A percentile compares a stretch with the other conserved stretches of the same genome.
Conservation (phyloP, 2,113 vertebrate genomes). For the Colinus virginianus region DNA sequence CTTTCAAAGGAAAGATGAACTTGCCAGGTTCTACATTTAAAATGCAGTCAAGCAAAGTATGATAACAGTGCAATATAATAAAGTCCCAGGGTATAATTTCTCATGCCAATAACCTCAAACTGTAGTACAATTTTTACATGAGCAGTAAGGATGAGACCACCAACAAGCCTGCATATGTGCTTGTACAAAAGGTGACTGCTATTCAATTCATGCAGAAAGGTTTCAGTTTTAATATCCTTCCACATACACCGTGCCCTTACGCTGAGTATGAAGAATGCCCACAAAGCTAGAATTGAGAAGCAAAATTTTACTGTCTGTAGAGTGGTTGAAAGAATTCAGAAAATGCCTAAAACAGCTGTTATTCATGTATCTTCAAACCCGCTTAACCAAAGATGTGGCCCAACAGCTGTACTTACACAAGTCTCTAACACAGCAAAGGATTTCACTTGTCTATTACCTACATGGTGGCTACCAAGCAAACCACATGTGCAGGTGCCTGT, state of each 20-base stretch:
- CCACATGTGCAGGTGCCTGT: neutral
- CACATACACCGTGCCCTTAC: neutral
- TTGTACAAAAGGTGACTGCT: neutral
- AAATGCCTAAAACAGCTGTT: neutral
- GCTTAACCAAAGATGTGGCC: neutral
- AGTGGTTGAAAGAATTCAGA: neutral
- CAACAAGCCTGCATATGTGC: neutral
- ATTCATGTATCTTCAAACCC: neutral
- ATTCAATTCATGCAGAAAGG: neutral
- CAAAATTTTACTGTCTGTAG: neutral
- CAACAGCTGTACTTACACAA: neutral
- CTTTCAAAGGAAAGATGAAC: neutral
- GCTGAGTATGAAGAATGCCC: neutral
- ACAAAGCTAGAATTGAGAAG: neutral
- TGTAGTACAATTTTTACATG: neutral
- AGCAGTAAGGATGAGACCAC: neutral
- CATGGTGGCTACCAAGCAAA: neutral
- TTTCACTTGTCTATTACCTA: neutral
- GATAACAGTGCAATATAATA: neutral
- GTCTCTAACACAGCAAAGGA: neutral
- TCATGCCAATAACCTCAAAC: neutral
- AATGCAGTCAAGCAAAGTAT: neutral
- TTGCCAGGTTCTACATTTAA: neutral
- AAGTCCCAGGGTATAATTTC: fast-evolving
- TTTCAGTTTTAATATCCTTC: neutral